phyloP scores from a whole-genome alignment of 2,888 invertebrate genomes.

The Serripes groenlandicus region DNA sequence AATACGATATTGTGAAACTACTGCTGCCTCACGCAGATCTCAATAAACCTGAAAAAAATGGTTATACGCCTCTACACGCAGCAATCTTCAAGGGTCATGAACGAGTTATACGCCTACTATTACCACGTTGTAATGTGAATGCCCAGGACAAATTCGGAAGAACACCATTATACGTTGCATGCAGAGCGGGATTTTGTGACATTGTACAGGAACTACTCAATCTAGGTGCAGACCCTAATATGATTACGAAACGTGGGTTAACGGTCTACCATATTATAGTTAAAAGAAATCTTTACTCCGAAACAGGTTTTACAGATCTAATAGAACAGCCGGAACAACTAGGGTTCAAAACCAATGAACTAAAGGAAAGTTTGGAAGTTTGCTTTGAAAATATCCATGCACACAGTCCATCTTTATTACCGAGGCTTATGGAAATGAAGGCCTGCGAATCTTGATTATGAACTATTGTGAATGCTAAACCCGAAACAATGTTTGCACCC shows the following conservation, averaged over 20 bases:
- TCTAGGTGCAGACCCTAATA: constrained; percentile 31
- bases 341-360: too few species aligned
- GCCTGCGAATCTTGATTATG: too few species aligned
- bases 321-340: too few species aligned
- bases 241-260: constrained; percentile 44
- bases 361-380: not conserved
- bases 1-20: not conserved
- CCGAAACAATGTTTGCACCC: too few species aligned
- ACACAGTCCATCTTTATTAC: not conserved
- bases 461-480: too few species aligned
- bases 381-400: not conserved
- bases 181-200: constrained; percentile 16
- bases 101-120: not conserved
- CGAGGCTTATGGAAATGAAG: too few species aligned
- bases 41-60: constrained; percentile 32
- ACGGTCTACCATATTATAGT: constrained; percentile 29
- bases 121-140: constrained; percentile 40
- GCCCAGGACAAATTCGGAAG: constrained; percentile 44
- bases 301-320: not conserved
- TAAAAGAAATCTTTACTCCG: not conserved
- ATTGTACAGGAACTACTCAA: not conserved
- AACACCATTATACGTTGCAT: constrained; percentile 50
- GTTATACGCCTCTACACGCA: constrained; percentile 43
- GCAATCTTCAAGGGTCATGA: constrained; percentile 33
- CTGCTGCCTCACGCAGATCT: constrained; percentile 27